Evolutionary conservation across 2,113 vertebrate genomes (phyloP).

Genomic region (Chunga burmeisteri): DNA sequence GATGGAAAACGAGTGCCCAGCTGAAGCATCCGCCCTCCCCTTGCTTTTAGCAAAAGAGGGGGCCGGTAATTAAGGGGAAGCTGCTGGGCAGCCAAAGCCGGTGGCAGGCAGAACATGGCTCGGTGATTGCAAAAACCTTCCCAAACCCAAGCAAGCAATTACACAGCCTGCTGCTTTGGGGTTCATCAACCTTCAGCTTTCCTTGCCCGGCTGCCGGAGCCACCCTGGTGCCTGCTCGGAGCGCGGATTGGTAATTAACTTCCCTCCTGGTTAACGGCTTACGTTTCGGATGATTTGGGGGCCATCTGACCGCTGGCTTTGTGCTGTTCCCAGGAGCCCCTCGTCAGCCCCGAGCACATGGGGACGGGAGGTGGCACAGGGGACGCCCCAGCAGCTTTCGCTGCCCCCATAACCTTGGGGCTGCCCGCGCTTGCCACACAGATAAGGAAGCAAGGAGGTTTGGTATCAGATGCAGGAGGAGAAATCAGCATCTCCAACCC

Average conservation of each 20-base stretch:
- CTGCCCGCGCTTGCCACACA: fast-evolving
- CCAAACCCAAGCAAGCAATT: background rate
- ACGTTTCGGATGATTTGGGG: background rate
- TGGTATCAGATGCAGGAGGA: background rate
- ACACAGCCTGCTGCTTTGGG: background rate
- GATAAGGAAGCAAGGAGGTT: background rate
- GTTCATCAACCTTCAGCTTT: background rate
- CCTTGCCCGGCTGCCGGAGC: background rate
- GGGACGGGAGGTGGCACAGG: background rate
- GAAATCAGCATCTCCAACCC: background rate
- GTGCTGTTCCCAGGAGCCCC: background rate
- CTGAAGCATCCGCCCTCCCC: background rate
- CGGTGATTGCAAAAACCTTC: background rate
- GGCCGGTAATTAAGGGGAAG: background rate
- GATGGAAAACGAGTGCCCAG: background rate
- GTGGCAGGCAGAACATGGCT: background rate
- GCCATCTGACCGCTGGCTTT: background rate
- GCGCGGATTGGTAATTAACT: background rate
- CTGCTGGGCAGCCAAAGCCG: background rate
- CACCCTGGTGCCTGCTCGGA: background rate
- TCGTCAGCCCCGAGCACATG: fast-evolving
- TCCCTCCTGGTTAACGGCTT: background rate
- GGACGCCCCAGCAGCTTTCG: background rate
- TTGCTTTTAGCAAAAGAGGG: background rate
- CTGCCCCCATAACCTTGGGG: background rate